A percentile compares a stretch with the other conserved stretches of the same genome.
phyloP scores from a whole-genome alignment of 37 sponge, comb jelly and placozoan genomes.

The Bolinopsis microptera region DNA sequence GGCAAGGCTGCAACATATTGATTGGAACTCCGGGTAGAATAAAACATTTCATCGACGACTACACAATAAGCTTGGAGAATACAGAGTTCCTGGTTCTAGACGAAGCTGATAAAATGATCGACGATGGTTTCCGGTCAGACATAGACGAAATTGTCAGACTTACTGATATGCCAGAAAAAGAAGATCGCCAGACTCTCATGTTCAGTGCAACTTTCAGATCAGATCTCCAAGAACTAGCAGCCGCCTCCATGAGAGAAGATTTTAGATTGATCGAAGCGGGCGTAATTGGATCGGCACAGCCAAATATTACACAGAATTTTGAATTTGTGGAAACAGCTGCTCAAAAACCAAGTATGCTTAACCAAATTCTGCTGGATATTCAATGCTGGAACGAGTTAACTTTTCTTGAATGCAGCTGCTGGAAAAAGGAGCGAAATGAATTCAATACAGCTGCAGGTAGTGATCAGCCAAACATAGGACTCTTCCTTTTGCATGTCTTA shows the following conservation, averaged over 20 bases:
- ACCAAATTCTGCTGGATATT: constrained; percentile 13
- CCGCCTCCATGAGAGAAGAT: background rate
- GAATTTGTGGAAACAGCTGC: background rate
- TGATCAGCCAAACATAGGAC: background rate
- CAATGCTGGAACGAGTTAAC: background rate
- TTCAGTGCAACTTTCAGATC: constrained; percentile 48
- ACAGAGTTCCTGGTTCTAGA: constrained; percentile 83
- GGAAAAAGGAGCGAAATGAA: background rate
- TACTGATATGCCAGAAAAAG: constrained; percentile 74
- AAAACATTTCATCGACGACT: constrained; percentile 79
- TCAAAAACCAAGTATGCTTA: background rate
- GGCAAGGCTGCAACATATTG: constrained; percentile 86
- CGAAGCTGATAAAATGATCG: constrained; percentile 97
- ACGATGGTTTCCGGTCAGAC: constrained; percentile 89
- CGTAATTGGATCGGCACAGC: background rate
- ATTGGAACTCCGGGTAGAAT: constrained; percentile 93
- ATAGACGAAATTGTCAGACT: constrained; percentile 75
- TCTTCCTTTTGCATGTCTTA: background rate
- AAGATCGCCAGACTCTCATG: constrained; percentile 81
- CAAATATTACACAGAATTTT: background rate
- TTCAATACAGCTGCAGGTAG: background rate
- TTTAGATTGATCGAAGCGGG: background rate
- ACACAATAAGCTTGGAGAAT: constrained; percentile 72
- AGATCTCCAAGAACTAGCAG: background rate
- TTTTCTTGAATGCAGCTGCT: background rate